Base-by-base conservation (phyloP, 2,797 vertebrate genomes). In the Danio albolineatus region DNA sequence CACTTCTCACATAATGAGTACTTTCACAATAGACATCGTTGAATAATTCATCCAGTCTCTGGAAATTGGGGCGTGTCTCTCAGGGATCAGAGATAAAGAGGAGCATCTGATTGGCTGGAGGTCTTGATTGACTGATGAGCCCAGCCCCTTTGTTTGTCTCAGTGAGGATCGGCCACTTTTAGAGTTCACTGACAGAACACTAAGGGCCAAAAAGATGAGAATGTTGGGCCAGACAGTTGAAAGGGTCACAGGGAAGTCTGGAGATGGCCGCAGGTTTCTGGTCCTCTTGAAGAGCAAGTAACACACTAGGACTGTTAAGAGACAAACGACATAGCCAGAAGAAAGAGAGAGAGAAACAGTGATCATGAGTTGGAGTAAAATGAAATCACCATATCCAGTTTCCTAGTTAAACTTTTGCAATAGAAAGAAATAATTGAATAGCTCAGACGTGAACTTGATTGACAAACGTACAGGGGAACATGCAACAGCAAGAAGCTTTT, bases 171-270 rank as follows among this genome's bases (percentile, higher is more conserved):
- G 82, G 73, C 8, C 60, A 43, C 16, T 21, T 8, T 14, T n/a
- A 48, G 10, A 39, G 49, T 51, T 13, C 7, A 36, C 19, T 43
- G 83, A 84, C 84, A 87, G 46, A 80, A 86, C 16, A 86, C 88
- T 94, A 95, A 86, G 93, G 92, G 79, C 90, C 89, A 65, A 94
- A 94, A 84, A 92, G 90, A 67, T 93, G 93, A 88, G 93, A 90
- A 61, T 91, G 94, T 85, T 92, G 94, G 88, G 94, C 89, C 90
- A 95, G 94, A 92, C 95, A 95, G 92, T 89, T 95, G 92, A 94
- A 93, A 84, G 96, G 95, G 89, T 95, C 93, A 87, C 95, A 95
- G 83, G 94, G 94, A 79, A 94, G 93, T 82, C 88, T 86, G 79
- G 94, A 92, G 76, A 92, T 92, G 94, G 93, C 92, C 88, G 92